Percentiles rank a stretch among this genome's conserved stretches.
Evolutionary conservation across 2,888 invertebrate genomes (phyloP).

Genomic region (Anticlea derivata): DNA sequence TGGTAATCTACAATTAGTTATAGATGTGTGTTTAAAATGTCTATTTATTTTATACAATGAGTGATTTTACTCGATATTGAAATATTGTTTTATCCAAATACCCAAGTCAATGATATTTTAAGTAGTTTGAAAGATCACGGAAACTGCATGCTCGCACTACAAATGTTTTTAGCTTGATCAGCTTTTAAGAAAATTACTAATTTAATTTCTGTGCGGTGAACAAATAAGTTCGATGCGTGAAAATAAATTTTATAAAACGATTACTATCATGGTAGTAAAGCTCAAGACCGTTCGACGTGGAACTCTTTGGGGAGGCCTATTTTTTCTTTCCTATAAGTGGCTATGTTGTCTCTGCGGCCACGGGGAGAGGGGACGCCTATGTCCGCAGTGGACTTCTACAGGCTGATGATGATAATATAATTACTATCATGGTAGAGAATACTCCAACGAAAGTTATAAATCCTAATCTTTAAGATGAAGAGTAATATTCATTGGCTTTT

Average conservation of each 20-base stretch:
- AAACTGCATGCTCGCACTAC: not conserved
- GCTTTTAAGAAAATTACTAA: not conserved
- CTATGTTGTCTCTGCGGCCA: no score
- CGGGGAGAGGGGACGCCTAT: no score
- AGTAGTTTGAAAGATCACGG: not conserved
- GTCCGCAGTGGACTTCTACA: no score
- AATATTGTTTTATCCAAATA: constrained; percentile 12
- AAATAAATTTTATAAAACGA: constrained; percentile 1
- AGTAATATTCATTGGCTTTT: not conserved
- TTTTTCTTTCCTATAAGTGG: no score
- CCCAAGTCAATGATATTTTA: constrained; percentile 4
- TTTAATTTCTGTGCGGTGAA: no score
- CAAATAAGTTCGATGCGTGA: not conserved
- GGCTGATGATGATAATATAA: no score
- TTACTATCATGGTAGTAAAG: constrained; percentile 11
- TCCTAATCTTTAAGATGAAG: not conserved
- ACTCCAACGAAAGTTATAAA: not conserved
- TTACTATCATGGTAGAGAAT: constrained; percentile 6
- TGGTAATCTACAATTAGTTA: constrained; percentile 4
- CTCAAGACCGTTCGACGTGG: no score
- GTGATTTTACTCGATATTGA: constrained; percentile 16
- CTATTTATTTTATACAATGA: constrained; percentile 24
- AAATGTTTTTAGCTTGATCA: not conserved
- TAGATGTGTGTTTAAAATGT: constrained; percentile 13
- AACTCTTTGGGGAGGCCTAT: no score